phyloP scores from a whole-genome alignment of 2,797 vertebrate genomes.

The Chloroceryle inda region DNA sequence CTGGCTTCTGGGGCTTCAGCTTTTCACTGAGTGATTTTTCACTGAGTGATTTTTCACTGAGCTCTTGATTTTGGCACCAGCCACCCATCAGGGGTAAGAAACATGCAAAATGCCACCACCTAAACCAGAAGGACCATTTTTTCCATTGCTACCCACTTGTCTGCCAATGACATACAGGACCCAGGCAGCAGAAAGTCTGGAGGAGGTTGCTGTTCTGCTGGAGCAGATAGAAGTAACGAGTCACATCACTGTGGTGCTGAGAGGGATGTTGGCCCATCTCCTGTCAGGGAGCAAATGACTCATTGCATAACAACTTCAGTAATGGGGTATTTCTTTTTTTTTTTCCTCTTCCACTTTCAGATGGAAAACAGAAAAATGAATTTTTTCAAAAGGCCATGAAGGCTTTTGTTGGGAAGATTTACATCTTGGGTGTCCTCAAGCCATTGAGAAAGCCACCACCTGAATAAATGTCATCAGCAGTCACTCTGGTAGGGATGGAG shows the following conservation, averaged over 20 bases:
- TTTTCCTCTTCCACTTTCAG: neutral
- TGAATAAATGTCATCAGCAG: neutral
- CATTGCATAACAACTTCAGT: neutral
- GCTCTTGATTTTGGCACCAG: neutral
- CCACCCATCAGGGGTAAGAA: neutral
- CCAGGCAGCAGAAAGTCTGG: conserved; percentile 2
- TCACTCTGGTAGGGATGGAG: neutral
- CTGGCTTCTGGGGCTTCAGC: fast-evolving
- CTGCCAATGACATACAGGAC: neutral
- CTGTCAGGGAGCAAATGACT: neutral
- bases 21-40: neutral
- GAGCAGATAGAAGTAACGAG: conserved; percentile 56
- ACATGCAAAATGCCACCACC: neutral
- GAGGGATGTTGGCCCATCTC: conserved; percentile 8
- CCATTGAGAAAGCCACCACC: neutral
- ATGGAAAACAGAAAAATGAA: neutral
- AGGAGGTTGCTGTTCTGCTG: conserved; percentile 22
- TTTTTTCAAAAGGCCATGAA: conserved; percentile 5
- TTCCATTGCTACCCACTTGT: neutral
- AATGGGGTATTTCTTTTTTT: neutral
- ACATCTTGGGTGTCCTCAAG: neutral
- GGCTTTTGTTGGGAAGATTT: neutral
- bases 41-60: neutral
- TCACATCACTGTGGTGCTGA: conserved; percentile 17
- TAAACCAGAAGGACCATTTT: neutral